Evolutionary conservation across 2,888 invertebrate genomes (phyloP).

Genomic region (Eupithecia inturbata): DNA sequence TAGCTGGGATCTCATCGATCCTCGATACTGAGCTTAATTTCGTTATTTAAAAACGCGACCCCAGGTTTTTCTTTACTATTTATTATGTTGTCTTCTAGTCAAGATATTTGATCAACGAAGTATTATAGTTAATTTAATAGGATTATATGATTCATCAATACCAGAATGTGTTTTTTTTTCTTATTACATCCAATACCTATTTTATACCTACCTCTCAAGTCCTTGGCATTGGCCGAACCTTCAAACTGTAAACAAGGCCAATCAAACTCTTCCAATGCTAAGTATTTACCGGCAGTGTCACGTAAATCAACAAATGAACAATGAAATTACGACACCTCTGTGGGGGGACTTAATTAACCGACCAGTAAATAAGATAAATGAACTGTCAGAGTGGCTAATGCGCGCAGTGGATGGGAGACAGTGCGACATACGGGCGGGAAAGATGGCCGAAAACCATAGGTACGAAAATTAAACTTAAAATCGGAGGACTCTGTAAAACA

Average conservation of each 20-base stretch:
- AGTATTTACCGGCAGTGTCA: constrained; percentile 28
- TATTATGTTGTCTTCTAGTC: too few species aligned
- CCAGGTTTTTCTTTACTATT: neutral
- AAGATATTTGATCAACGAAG: too few species aligned
- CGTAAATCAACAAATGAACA: constrained; percentile 71
- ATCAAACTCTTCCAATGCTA: constrained; percentile 16
- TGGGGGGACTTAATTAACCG: constrained; percentile 74
- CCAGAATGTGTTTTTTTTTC: neutral
- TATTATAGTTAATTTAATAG: too few species aligned
- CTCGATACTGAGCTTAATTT: neutral
- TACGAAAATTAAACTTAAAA: neutral
- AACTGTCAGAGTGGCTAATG: constrained; percentile 77
- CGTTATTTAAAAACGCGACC: too few species aligned
- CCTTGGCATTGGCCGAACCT: neutral
- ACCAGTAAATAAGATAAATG: constrained; percentile 80
- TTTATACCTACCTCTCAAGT: neutral
- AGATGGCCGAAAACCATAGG: neutral
- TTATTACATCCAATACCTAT: neutral
- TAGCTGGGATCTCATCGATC: neutral
- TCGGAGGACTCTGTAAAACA: neutral
- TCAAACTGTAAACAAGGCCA: neutral
- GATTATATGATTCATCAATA: neutral
- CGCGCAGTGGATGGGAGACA: constrained; percentile 53
- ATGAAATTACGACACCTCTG: constrained; percentile 70
- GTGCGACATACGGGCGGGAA: constrained; percentile 47